phyloP scores from a whole-genome alignment of 2,797 vertebrate species.

The Holocentrus rufus region DNA sequence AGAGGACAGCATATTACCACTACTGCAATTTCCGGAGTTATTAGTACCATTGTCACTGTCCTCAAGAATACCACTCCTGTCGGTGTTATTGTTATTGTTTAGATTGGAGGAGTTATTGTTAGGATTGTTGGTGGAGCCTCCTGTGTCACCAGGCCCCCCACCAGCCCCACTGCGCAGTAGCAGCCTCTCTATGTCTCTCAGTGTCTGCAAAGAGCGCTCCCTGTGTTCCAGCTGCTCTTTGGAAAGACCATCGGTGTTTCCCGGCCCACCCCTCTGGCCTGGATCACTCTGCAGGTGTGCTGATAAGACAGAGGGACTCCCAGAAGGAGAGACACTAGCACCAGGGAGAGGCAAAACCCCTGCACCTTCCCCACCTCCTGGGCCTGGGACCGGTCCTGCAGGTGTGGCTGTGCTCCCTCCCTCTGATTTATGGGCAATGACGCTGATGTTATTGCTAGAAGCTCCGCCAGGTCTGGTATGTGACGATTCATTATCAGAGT shows the following conservation, averaged over 20 bases:
- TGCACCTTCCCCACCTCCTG: conserved; percentile 65
- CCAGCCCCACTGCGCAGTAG: conserved; percentile 86
- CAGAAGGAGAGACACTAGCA: conserved; percentile 69
- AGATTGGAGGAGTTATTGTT: conserved; percentile 70
- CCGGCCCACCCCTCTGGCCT: conserved; percentile 68
- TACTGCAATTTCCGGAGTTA: conserved; percentile 69
- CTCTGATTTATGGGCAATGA: conserved; percentile 64
- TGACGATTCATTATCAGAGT: conserved; percentile 81
- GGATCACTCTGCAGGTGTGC: conserved; percentile 79
- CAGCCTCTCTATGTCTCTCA: conserved; percentile 94
- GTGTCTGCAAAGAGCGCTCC: conserved; percentile 94
- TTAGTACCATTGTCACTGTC: conserved; percentile 71
- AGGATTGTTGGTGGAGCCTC: conserved; percentile 68
- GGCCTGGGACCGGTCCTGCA: conserved; percentile 53
- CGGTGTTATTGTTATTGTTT: conserved; percentile 72
- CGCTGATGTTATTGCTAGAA: conserved; percentile 69
- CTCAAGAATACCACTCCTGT: conserved; percentile 69
- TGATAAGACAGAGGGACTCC: conserved; percentile 79
- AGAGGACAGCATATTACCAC: conserved; percentile 66
- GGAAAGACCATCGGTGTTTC: conserved; percentile 87
- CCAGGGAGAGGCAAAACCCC: conserved; percentile 69
- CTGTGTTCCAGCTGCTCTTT: conserved; percentile 98
- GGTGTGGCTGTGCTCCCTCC: conserved; percentile 54
- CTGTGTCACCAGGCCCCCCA: conserved; percentile 69
- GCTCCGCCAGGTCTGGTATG: conserved; percentile 65